phyloP scores from a whole-genome alignment of 2,888 invertebrate genomes.

The Parnassius apollo region DNA sequence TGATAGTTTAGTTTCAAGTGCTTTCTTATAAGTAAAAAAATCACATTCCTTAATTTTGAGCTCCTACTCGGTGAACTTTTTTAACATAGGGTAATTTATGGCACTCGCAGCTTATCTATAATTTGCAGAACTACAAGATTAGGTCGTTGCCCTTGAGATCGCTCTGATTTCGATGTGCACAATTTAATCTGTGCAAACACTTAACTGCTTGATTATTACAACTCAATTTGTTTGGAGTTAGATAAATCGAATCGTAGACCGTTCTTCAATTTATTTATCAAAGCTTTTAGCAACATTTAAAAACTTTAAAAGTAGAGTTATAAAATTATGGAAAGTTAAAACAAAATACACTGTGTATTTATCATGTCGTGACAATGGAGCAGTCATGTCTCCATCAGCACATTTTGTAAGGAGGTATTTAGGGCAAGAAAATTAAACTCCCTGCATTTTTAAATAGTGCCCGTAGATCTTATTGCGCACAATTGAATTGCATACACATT shows the following conservation, averaged over 20 bases:
- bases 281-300: neutral
- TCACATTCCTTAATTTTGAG: too few species aligned
- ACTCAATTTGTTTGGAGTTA: conserved; percentile 1
- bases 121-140: conserved; percentile 4
- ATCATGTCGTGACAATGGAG: too few species aligned
- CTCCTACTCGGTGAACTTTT: neutral
- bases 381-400: too few species aligned
- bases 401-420: too few species aligned
- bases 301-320: neutral
- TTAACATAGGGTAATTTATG: neutral
- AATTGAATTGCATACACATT: too few species aligned
- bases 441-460: too few species aligned
- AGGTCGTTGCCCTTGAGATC: conserved; percentile 3
- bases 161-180: conserved; percentile 1
- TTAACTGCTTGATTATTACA: neutral
- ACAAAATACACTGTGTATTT: too few species aligned
- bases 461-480: too few species aligned
- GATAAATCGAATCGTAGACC: neutral
- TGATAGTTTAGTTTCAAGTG: too few species aligned
- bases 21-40: too few species aligned
- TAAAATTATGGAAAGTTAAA: too few species aligned
- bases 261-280: neutral
- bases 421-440: too few species aligned
- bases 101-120: neutral
- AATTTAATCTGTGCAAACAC: conserved; percentile 10